Percentiles rank a stretch among this genome's conserved stretches.
These are phyloP conservation scores for Medauroidea extradentata DNA, from an alignment of 1,140 invertebrate species.

Conservation along the genomic window DNA sequence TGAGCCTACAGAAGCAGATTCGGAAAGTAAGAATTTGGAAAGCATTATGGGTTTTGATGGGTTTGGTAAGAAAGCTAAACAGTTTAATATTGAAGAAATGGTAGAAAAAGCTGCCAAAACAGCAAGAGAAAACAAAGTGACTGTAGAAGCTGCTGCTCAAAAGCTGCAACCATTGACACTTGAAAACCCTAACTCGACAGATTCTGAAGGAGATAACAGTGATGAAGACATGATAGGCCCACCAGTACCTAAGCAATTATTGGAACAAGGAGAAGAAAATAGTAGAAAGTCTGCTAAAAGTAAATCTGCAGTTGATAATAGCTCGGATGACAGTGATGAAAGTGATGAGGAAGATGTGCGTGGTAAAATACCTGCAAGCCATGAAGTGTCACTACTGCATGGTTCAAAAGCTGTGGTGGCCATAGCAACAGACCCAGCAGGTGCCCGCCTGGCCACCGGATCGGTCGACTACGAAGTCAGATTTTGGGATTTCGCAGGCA, in stretches of 20 bases:
- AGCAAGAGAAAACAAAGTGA: conserved; percentile 32
- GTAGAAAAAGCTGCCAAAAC: conserved; percentile 44
- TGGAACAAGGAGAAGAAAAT: conserved; percentile 22
- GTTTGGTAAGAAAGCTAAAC: conserved; percentile 74
- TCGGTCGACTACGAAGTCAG: conserved; percentile 93
- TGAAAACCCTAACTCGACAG: conserved; percentile 35
- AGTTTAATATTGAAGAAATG: conserved; percentile 60
- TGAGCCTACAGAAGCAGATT: conserved; percentile 62
- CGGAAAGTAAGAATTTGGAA: conserved; percentile 60
- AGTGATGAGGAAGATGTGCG: conserved; percentile 50
- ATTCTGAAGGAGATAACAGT: conserved; percentile 36
- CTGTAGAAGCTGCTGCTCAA: conserved; percentile 36
- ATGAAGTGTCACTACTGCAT: conserved; percentile 81
- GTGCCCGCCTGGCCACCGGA: conserved; percentile 87
- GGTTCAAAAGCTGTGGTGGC: conserved; percentile 83
- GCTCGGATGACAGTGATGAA: conserved; percentile 47
- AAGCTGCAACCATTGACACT: conserved; percentile 16
- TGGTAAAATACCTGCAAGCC: conserved; percentile 70
- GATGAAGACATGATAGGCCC: conserved; percentile 57
- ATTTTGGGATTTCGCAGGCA: conserved; percentile 98
- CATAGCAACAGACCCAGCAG: conserved; percentile 85
- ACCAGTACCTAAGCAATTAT: conserved; percentile 44
- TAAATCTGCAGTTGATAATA: conserved; percentile 30
- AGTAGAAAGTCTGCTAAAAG: conserved; percentile 32
- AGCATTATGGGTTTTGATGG: conserved; percentile 69